phyloP scores from a whole-genome alignment of 1,140 invertebrate species.

The Scaptomyza graminum region DNA sequence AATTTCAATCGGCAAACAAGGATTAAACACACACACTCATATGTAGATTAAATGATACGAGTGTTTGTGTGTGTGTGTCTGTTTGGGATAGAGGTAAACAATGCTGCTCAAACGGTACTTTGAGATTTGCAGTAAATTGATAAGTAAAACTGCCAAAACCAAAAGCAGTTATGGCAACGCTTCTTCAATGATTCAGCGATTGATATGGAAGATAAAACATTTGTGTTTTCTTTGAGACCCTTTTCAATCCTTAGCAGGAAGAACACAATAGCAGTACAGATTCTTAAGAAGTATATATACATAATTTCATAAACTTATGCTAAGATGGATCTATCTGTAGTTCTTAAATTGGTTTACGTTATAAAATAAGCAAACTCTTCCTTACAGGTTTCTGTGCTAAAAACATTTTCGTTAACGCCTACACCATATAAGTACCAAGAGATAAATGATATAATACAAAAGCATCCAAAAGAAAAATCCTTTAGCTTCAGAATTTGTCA shows the following conservation, averaged over 20 bases:
- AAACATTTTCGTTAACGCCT: constrained; percentile 18
- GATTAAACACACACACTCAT: constrained; percentile 20
- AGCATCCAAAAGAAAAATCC: constrained; percentile 33
- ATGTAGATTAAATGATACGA: constrained; percentile 19
- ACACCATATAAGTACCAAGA: background rate
- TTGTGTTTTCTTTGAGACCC: background rate
- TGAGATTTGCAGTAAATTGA: constrained; percentile 71
- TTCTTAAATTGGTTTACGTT: no score
- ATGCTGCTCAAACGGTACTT: constrained; percentile 27
- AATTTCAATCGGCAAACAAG: constrained; percentile 58
- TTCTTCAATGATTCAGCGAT: constrained; percentile 32
- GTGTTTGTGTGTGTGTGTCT: background rate
- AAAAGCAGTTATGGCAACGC: constrained; percentile 70
- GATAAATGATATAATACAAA: constrained; percentile 10
- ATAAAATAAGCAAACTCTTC: no score
- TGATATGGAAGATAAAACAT: constrained; percentile 52
- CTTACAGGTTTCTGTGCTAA: background rate
- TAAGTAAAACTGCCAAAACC: constrained; percentile 69
- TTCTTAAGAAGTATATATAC: background rate
- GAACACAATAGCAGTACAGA: background rate
- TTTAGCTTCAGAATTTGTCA: constrained; percentile 62
- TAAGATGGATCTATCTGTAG: background rate
- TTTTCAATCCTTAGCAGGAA: background rate
- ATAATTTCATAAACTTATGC: constrained; percentile 2
- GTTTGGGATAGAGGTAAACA: constrained; percentile 39